phyloP scores from a whole-genome alignment of 2,797 vertebrate genomes.

The Gila robusta region DNA sequence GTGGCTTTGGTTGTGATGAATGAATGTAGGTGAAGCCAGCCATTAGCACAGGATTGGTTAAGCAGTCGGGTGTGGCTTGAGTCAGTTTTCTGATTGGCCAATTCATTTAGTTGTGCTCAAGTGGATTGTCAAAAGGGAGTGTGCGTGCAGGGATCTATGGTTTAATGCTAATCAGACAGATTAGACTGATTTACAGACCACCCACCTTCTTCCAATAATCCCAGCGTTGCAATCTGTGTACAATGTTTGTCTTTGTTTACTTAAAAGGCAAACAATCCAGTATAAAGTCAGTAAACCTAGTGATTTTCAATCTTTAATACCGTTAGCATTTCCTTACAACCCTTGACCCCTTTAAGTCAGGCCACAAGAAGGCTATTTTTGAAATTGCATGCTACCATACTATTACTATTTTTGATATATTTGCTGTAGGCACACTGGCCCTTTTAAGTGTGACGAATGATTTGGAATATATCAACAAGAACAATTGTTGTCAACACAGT shows the following conservation, averaged over 20 bases:
- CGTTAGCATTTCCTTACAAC: background rate
- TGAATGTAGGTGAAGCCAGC: constrained; percentile 7
- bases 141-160: background rate
- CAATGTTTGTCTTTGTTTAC: background rate
- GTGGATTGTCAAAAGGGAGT: background rate
- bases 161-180: constrained; percentile 37
- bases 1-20: constrained; percentile 4
- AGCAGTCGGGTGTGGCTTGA: background rate
- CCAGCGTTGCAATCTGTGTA: background rate
- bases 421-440: background rate
- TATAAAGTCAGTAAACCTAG: background rate
- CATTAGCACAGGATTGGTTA: constrained; percentile 1
- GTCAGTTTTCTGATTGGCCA: constrained; percentile 9
- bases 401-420: background rate
- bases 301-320: background rate
- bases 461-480: background rate
- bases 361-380: background rate
- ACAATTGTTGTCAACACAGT: background rate
- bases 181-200: constrained; percentile 44
- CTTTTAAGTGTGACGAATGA: background rate
- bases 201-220: constrained; percentile 39
- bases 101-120: background rate
- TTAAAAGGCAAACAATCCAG: background rate
- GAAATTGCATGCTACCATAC: background rate
- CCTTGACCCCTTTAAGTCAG: background rate